Evolutionary conservation across 1,140 invertebrate genomes (phyloP), one percentile per base, ranked within the genome.

Genomic region (Zaprionus gabonicus): DNA sequence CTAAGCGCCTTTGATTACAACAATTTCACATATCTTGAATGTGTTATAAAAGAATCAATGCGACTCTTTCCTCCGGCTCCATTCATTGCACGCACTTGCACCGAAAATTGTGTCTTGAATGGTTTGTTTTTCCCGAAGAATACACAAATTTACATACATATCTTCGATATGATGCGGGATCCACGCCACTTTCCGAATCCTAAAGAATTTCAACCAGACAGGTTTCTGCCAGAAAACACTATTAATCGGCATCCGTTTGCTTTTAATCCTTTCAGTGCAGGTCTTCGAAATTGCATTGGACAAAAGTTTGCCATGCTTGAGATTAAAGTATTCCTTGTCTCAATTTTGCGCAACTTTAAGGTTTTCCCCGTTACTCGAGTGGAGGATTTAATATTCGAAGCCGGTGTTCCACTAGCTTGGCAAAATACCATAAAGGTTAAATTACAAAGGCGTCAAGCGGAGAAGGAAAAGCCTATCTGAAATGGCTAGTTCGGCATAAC

Each of bases 181-280:
- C 91, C 93, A 1, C 81, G 92, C 0, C 65, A 94, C 60, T 98
- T 95, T 91, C 94, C 96, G 4, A 94, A 98, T 81, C 97, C 97
- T 0, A 91, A 95, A 7, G 92, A 91, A 36, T 98, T 97, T 84
- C 93, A 95, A 81, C 97, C 97, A 0, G 96, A 97, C 17, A 93
- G 97, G 78, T 98, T 97, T 93, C 79, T 71, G 77, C 58, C 94
- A 94, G 91, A 98, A 96, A 93, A 91, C 94, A 44, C 86, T 13
- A 13, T 91, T 63, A 78, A 92, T 85, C 70, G 93, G 12, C 90
- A 93, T 92, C 93, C 91, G 0, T 94, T 93, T 71, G 79, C 94
- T 1, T 95, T 94, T 84, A 92, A 96, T 46, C 95, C 96, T 27
- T 96, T 96, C 76, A 92, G 91, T 79, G 92, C 91, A 0, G 91